Evolutionary conservation across 2,888 invertebrate species (phyloP).

Genomic region (Tiliacea aurago): DNA sequence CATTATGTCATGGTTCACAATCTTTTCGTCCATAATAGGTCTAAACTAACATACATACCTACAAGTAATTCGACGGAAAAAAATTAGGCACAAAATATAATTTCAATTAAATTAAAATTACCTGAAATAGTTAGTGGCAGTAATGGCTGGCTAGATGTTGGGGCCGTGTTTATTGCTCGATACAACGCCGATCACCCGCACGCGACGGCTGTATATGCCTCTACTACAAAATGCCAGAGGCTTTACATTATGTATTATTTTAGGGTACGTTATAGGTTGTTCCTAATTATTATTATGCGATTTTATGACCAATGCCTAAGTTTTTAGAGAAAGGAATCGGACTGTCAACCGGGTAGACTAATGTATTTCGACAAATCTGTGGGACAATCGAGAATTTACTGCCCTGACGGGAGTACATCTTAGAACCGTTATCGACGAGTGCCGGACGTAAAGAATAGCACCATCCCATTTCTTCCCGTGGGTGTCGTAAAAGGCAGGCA

Average conservation of each 20-base stretch:
- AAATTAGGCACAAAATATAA: constrained; percentile 34
- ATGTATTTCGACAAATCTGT: too few species aligned
- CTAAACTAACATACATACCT: neutral
- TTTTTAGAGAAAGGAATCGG: too few species aligned
- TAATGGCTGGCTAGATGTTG: constrained; percentile 28
- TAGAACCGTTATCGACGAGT: too few species aligned
- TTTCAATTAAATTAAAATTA: constrained; percentile 65
- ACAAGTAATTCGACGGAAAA: constrained; percentile 33
- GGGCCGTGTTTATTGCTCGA: constrained; percentile 35
- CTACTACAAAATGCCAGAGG: neutral
- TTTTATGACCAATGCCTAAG: neutral
- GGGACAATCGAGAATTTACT: too few species aligned
- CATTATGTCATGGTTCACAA: neutral
- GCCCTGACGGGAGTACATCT: too few species aligned
- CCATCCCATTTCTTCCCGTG: too few species aligned
- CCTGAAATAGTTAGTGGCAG: constrained; percentile 37
- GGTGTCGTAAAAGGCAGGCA: too few species aligned
- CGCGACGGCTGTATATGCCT: constrained; percentile 38
- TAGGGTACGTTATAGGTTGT: neutral
- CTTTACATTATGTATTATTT: neutral
- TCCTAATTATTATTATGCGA: neutral
- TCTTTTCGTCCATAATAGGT: neutral
- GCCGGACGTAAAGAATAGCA: too few species aligned
- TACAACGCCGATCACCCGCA: constrained; percentile 43
- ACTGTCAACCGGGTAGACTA: too few species aligned